phyloP scores from a whole-genome alignment of 2,888 invertebrate species.

The Rotaria socialis region DNA sequence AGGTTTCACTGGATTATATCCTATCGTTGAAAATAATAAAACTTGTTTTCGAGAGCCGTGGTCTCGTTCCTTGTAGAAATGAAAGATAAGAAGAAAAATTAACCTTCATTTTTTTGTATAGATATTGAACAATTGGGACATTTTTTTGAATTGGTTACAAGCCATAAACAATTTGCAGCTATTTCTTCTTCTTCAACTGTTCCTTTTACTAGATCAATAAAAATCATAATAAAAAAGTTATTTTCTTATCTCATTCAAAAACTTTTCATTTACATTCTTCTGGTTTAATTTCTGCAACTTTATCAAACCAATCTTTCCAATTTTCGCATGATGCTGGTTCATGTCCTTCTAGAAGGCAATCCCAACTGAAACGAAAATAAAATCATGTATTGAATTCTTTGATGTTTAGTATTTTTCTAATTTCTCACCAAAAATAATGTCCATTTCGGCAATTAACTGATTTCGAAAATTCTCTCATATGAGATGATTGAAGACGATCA shows the following conservation, averaged over 20 bases:
- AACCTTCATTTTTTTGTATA: constrained; percentile 70
- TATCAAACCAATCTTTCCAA: constrained; percentile 66
- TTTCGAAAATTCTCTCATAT: constrained; percentile 62
- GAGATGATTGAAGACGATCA: constrained; percentile 51
- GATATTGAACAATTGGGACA: constrained; percentile 70
- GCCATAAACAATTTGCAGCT: constrained; percentile 66
- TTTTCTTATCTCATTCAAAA: constrained; percentile 17
- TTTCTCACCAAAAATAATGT: constrained; percentile 70
- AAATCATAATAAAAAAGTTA: constrained; percentile 10
- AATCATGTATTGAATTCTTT: too few relatives aligned
- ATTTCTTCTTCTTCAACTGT: constrained; percentile 57
- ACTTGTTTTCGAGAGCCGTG: too few relatives aligned
- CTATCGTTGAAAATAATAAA: too few relatives aligned
- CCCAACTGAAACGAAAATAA: constrained; percentile 55
- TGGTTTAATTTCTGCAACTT: constrained; percentile 67
- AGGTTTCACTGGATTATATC: too few relatives aligned
- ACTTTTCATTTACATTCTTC: constrained; percentile 62
- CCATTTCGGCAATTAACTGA: constrained; percentile 71
- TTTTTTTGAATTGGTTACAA: constrained; percentile 69
- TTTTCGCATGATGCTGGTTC: constrained; percentile 68
- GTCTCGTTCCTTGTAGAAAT: too few relatives aligned
- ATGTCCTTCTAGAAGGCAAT: constrained; percentile 66
- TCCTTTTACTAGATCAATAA: constrained; percentile 52
- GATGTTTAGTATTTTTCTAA: neutral
- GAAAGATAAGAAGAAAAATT: neutral